These are phyloP conservation scores for Girardinus metallicus DNA, from an alignment of 2,797 vertebrate genomes.

Conservation along the genomic window DNA sequence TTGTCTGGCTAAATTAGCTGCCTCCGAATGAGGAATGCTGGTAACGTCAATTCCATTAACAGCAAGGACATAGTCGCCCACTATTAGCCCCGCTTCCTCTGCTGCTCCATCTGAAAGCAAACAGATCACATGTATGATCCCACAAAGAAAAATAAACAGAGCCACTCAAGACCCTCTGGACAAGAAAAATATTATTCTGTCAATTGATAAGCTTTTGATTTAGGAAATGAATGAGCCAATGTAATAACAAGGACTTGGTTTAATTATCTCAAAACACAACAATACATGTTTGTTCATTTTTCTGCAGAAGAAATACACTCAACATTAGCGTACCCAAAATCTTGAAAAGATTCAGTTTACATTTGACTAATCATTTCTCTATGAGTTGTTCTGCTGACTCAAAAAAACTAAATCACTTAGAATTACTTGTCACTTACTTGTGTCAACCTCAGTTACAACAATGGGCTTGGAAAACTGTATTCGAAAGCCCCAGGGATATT, in stretches of 20 bases:
- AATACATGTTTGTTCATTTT: neutral
- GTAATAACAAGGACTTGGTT: neutral
- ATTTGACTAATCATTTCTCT: neutral
- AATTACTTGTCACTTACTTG: constrained; percentile 82
- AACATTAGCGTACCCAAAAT: neutral
- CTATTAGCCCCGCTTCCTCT: constrained; percentile 89
- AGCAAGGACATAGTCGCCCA: constrained; percentile 87
- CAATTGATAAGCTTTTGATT: neutral
- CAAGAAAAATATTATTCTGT: neutral
- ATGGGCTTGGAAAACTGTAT: constrained; percentile 95
- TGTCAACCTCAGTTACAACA: constrained; percentile 92
- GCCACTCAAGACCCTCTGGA: neutral
- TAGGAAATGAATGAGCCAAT: neutral
- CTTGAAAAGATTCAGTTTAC: neutral
- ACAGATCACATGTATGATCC: neutral
- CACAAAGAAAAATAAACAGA: constrained; percentile 1
- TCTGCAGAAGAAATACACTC: neutral
- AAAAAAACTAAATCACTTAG: neutral
- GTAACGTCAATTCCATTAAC: constrained; percentile 93
- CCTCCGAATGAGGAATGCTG: constrained; percentile 89
- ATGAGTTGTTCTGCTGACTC: neutral
- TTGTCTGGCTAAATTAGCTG: constrained; percentile 88
- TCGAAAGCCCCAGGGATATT: constrained; percentile 92
- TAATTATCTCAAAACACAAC: neutral
- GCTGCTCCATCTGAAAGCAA: constrained; percentile 86